Conservation (phyloP, 2,797 vertebrate species). For the Dryobates pubescens region DNA sequence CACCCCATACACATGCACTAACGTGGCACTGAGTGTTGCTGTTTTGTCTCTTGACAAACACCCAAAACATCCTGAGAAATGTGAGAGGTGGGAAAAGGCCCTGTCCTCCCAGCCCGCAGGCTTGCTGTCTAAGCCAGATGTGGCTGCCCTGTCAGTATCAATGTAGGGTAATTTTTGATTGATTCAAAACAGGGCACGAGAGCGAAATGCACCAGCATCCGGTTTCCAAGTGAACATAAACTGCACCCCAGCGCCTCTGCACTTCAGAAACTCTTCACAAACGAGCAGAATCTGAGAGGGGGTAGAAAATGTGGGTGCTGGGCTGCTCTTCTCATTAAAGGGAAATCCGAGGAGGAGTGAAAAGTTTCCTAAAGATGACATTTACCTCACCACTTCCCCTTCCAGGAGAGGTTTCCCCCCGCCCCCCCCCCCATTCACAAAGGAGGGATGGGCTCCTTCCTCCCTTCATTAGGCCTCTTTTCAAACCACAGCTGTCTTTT, state of each 20-base stretch:
- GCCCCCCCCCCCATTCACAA: rapidly evolving
- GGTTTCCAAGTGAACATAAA: neutral
- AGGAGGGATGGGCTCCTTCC: neutral
- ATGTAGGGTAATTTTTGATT: neutral
- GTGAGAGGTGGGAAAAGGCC: neutral
- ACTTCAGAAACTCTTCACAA: neutral
- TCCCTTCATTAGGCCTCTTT: neutral
- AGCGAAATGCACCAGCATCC: rapidly evolving
- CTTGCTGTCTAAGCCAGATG: neutral
- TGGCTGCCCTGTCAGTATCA: neutral
- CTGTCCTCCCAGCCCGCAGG: neutral
- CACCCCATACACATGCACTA: rapidly evolving
- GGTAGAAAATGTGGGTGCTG: rapidly evolving
- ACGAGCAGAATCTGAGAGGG: neutral
- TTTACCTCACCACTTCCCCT: neutral
- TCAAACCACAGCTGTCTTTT: neutral
- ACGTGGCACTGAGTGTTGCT: neutral
- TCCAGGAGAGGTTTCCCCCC: neutral
- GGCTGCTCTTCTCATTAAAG: neutral
- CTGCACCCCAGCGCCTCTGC: neutral
- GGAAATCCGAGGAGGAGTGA: neutral
- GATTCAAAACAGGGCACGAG: neutral
- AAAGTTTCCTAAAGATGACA: neutral
- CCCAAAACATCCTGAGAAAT: neutral
- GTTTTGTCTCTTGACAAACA: neutral